phyloP scores from a whole-genome alignment of 2,888 invertebrate species.

The Eristalis tenax region DNA sequence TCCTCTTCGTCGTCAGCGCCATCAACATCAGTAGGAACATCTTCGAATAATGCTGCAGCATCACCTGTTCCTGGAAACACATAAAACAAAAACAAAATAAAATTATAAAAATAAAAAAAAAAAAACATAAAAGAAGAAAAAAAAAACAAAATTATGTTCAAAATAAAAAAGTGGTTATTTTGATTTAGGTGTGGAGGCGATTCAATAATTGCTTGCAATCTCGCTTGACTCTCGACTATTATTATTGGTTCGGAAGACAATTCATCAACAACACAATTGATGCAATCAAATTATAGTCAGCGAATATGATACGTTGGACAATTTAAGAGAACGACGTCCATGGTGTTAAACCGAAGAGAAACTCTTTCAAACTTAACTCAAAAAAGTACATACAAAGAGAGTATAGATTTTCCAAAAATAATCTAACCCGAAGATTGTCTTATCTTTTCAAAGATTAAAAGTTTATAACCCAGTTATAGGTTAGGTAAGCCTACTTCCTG shows the following conservation, averaged over 20 bases:
- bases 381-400: too few species aligned
- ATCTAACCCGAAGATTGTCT: neutral
- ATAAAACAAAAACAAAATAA: slow-evolving; percentile 75
- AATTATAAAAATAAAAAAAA: slow-evolving; percentile 67
- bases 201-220: too few species aligned
- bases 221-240: too few species aligned
- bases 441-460: neutral
- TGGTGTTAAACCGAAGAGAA: too few species aligned
- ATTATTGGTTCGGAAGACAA: too few species aligned
- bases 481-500: neutral
- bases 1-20: slow-evolving; percentile 78
- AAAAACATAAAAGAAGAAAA: slow-evolving; percentile 59
- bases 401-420: neutral
- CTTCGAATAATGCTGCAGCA: slow-evolving; percentile 79
- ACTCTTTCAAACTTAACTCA: too few species aligned
- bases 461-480: neutral
- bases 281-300: neutral
- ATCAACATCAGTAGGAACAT: slow-evolving; percentile 74
- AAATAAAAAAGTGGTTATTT: slow-evolving; percentile 49
- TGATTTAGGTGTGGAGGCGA: neutral
- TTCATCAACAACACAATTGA: too few species aligned
- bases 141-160: slow-evolving; percentile 64
- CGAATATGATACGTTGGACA: neutral
- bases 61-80: slow-evolving; percentile 80
- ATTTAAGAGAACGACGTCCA: neutral